Evolutionary conservation across 2,888 invertebrate species (phyloP).

Genomic region (Parelbella ahira): DNA sequence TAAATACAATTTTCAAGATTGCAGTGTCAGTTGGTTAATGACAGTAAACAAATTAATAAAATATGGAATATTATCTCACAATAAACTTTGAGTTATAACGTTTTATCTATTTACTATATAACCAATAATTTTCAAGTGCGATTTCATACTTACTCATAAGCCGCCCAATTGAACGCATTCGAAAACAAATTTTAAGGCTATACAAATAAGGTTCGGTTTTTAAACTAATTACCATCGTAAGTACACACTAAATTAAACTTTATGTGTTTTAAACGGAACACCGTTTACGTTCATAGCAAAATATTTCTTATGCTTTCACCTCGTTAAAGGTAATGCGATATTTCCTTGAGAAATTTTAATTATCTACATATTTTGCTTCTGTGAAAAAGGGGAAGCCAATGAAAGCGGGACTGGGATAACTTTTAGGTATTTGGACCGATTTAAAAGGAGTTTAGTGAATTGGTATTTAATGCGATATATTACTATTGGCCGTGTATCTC

Average conservation of each 20-base stretch:
- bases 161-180: too few species aligned
- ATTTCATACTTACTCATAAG: slow-evolving; percentile 3
- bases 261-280: slow-evolving; percentile 19
- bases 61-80: too few species aligned
- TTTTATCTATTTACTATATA: slow-evolving; percentile 11
- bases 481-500: too few species aligned
- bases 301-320: slow-evolving; percentile 17
- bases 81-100: slow-evolving; percentile 1
- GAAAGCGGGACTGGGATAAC: too few species aligned
- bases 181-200: background rate
- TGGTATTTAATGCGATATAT: too few species aligned
- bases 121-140: slow-evolving; percentile 8
- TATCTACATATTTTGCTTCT: too few species aligned
- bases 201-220: background rate
- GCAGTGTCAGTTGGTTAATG: too few species aligned
- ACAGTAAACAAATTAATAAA: too few species aligned
- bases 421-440: too few species aligned
- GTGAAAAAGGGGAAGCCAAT: too few species aligned
- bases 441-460: too few species aligned
- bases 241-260: slow-evolving; percentile 20
- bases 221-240: background rate
- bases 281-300: slow-evolving; percentile 13
- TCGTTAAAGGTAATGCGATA: slow-evolving; percentile 20
- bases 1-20: too few species aligned
- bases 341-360: slow-evolving; percentile 21